phyloP scores from a whole-genome alignment of 2,888 invertebrate species.

The Aricia artaxerxes region DNA sequence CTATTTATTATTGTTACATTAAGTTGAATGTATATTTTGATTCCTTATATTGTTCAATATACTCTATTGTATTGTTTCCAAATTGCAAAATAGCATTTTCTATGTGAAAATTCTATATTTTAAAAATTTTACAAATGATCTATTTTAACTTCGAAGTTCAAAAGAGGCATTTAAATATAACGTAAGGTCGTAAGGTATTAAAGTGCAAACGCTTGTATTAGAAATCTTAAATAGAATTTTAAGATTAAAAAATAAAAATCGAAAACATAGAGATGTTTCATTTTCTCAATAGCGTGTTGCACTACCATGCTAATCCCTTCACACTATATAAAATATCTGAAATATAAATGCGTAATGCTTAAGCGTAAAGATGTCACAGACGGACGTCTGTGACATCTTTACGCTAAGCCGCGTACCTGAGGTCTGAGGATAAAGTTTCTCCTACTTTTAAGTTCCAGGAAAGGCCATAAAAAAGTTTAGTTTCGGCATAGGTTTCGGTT shows the following conservation, averaged over 20 bases:
- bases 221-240: slow-evolving; percentile 10
- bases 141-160: slow-evolving; percentile 27
- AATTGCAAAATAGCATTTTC: background rate
- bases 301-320: no score
- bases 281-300: background rate
- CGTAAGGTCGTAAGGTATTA: slow-evolving; percentile 3
- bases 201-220: slow-evolving; percentile 21
- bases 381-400: no score
- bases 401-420: no score
- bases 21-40: slow-evolving; percentile 26
- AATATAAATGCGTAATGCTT: no score
- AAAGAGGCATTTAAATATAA: slow-evolving; percentile 17
- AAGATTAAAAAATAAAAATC: slow-evolving; percentile 19
- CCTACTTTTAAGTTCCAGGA: no score
- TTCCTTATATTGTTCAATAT: slow-evolving; percentile 22
- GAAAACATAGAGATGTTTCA: background rate
- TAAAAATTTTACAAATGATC: slow-evolving; percentile 2
- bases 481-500: no score
- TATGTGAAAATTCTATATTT: background rate
- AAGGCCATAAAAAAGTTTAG: no score
- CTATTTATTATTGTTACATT: slow-evolving; percentile 30
- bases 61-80: slow-evolving; percentile 16
- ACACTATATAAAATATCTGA: no score
- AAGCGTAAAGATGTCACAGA: no score
- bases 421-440: no score